Evolutionary conservation across 2,797 vertebrate species (phyloP), one percentile per base, ranked within the genome.

Genomic region (Enteromius viviparus): DNA sequence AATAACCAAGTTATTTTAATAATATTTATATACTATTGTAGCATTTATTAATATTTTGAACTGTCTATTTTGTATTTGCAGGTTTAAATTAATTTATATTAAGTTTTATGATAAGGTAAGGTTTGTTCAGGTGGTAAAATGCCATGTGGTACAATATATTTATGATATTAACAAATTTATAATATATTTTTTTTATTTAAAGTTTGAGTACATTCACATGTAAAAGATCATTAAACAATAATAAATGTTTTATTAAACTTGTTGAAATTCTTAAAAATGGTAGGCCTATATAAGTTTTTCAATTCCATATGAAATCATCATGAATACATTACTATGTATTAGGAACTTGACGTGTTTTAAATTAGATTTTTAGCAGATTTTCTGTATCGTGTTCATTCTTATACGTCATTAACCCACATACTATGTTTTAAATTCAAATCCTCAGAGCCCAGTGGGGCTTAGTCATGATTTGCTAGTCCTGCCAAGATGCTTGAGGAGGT

Each of bases 401-500:
- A 40, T 58, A 58, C 7, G 6, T 40, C 14, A 23, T 40, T 76
- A 58, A 40, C 32, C 51, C 21, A 62, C 21, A 23, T 12, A 81
- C 42, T 19, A 14, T 74, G 29, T 26, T 81, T 65, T 2, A 51
- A 37, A 51, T 51, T 37, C 3, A 74, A 37, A 21, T 45, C 29
- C 49, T 62, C 45, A 15, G 4, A 74, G 34, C n/a, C 32, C 58
- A 65, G 21, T 58, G 65, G 65, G 55, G 29, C 51, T 69, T 68
- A 55, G 55, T 80, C 62, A 80, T 64, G 21, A 80, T 34, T 65
- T 74, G 1, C 47, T 53, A 53, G 32, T 37, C 19, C 34, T 76
- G 34, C 34, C 70, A 76, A 76, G 19, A 75, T 75, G 60, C 65
- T 82, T 66, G 17, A 45, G 62, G 34, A 55, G 60, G 47, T 42